These are phyloP conservation scores for Florisuga fusca DNA, from an alignment of 2,797 vertebrate genomes.

Conservation along the genomic window DNA sequence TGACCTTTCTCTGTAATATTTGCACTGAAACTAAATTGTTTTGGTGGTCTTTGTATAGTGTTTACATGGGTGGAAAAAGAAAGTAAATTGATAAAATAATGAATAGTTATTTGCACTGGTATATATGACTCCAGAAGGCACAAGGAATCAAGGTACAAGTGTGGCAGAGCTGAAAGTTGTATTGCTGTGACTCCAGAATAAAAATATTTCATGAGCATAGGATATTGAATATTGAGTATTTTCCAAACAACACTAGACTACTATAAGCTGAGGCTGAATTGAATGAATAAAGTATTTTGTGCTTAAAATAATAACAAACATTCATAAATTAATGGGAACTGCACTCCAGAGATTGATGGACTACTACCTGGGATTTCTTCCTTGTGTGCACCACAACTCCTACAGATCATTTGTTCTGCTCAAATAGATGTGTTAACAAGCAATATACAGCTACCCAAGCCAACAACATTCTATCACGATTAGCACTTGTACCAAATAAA, in stretches of 20 bases:
- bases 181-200: neutral
- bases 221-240: neutral
- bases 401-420: conserved; percentile 15
- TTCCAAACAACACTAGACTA: neutral
- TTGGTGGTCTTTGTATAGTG: neutral
- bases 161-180: neutral
- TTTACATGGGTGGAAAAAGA: neutral
- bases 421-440: conserved; percentile 29
- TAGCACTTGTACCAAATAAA: conserved; percentile 10
- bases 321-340: neutral
- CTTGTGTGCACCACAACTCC: neutral
- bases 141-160: neutral
- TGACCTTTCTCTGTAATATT: neutral
- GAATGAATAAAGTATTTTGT: neutral
- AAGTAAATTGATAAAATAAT: neutral
- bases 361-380: neutral
- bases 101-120: neutral
- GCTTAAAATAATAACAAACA: neutral
- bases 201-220: neutral
- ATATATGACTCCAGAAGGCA: neutral
- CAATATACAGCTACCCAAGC: neutral
- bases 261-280: neutral
- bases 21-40: neutral
- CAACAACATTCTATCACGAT: neutral
- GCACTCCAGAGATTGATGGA: neutral